phyloP scores from a whole-genome alignment of 2,797 vertebrate genomes.

The Urocyon cinereoargenteus region DNA sequence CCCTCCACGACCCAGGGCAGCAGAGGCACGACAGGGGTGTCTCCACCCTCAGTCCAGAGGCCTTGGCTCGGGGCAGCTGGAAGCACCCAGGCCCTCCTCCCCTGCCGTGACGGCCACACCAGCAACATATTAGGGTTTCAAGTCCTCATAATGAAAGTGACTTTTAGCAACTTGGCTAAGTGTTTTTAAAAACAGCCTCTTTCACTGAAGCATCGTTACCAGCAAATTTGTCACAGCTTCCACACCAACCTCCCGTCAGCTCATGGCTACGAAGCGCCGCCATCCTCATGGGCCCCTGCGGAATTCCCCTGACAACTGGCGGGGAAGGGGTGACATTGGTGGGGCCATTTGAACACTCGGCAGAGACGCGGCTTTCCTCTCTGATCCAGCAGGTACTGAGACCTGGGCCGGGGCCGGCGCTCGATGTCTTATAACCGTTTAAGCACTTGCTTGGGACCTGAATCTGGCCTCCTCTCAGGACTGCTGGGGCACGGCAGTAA shows the following conservation, averaged over 20 bases:
- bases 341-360: neutral
- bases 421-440: neutral
- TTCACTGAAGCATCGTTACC: conserved; percentile 60
- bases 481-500: neutral
- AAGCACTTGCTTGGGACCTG: neutral
- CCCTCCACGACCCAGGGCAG: neutral
- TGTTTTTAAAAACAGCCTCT: conserved; percentile 56
- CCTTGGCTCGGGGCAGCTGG: neutral
- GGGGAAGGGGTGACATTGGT: neutral
- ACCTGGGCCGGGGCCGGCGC: neutral
- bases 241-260: conserved; percentile 33
- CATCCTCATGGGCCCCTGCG: neutral
- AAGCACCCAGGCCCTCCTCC: rapidly evolving
- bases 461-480: neutral
- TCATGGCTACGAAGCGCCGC: neutral
- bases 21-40: neutral
- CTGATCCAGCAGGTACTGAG: neutral
- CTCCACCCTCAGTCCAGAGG: no score
- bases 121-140: conserved; percentile 53
- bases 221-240: neutral
- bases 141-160: conserved; percentile 46
- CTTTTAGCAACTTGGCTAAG: conserved; percentile 57
- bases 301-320: conserved; percentile 10
- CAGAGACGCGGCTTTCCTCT: neutral
- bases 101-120: neutral